Evolutionary conservation across 2,888 invertebrate genomes (phyloP).

Genomic region (Drosophila bunnanda): DNA sequence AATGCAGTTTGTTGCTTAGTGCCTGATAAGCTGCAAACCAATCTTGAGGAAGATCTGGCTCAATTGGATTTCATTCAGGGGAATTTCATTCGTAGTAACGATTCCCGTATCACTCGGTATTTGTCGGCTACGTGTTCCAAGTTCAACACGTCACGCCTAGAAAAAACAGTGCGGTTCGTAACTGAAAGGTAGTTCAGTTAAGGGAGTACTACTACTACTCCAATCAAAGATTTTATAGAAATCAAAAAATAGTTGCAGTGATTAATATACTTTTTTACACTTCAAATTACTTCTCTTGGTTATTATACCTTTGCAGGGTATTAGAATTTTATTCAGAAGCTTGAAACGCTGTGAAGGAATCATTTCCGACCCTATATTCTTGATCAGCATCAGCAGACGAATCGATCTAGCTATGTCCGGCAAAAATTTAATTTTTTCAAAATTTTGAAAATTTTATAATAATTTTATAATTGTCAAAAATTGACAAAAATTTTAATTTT

Average conservation of each 20-base stretch:
- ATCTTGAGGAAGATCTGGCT: slow-evolving; percentile 16
- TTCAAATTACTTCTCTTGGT: no score
- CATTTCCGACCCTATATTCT: no score
- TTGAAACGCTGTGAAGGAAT: no score
- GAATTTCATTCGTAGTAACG: not conserved
- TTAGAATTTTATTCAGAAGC: no score
- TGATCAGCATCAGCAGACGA: no score
- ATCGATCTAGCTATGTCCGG: no score
- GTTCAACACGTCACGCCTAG: slow-evolving; percentile 53
- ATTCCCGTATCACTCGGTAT: slow-evolving; percentile 13
- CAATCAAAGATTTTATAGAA: not conserved
- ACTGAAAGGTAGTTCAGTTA: not conserved
- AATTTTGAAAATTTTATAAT: no score
- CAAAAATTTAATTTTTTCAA: no score
- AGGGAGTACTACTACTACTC: no score
- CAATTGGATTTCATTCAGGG: slow-evolving; percentile 22
- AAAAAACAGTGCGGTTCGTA: slow-evolving; percentile 23
- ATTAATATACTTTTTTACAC: not conserved
- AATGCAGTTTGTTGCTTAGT: slow-evolving; percentile 14
- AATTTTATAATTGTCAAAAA: no score
- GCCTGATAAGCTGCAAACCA: slow-evolving; percentile 8
- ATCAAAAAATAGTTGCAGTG: not conserved
- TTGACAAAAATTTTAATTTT: no score
- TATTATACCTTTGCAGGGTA: no score
- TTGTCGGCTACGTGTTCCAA: slow-evolving; percentile 49